These are phyloP conservation scores for Machimus atricapillus DNA, from an alignment of 2,888 invertebrate species.

Conservation along the genomic window DNA sequence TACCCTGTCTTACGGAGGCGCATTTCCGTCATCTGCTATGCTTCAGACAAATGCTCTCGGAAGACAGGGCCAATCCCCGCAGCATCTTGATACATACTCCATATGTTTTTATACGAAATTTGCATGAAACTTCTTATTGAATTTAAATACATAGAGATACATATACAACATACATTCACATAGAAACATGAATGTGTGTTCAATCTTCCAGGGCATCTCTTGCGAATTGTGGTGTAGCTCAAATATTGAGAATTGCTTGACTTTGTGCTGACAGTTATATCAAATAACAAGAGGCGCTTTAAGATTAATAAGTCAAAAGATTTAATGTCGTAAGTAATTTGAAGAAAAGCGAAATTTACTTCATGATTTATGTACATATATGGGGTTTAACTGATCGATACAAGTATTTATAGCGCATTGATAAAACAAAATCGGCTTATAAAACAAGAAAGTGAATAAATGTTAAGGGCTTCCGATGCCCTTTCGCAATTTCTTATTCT, in stretches of 20 bases:
- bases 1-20: not conserved
- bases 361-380: not conserved
- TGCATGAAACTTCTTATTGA: not conserved
- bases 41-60: not conserved
- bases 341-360: not conserved
- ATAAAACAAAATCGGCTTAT: too few species aligned
- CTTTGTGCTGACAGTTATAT: not conserved
- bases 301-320: not conserved
- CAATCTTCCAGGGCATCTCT: not conserved
- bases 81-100: not conserved
- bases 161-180: not conserved
- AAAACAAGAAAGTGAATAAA: too few species aligned
- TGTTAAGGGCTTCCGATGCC: too few species aligned
- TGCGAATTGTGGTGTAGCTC: not conserved
- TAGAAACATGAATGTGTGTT: not conserved
- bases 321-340: not conserved
- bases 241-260: not conserved
- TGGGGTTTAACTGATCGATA: too few species aligned
- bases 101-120: not conserved
- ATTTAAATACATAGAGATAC: not conserved
- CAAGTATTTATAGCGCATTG: too few species aligned
- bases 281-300: not conserved
- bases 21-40: not conserved
- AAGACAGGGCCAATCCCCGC: not conserved
- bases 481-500: too few species aligned